These are phyloP conservation scores for Rhyacophila evoluta DNA, from an alignment of 2,888 invertebrate genomes.

Conservation along the genomic window DNA sequence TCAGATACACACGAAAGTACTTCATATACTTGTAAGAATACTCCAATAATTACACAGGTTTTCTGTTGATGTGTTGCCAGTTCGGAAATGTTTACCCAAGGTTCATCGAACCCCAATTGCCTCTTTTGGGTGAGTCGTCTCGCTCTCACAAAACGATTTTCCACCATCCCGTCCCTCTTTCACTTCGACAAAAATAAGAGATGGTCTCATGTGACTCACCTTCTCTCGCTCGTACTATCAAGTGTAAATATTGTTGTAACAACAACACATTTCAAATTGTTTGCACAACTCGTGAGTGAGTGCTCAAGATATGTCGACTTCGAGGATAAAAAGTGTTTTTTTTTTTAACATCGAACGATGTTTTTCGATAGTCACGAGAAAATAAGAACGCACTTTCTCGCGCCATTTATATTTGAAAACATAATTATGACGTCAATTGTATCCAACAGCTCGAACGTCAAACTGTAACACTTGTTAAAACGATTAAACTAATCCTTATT, in stretches of 20 bases:
- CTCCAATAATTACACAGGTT: too few relatives aligned
- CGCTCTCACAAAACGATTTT: neutral
- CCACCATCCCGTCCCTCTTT: neutral
- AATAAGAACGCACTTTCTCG: too few relatives aligned
- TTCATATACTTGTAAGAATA: too few relatives aligned
- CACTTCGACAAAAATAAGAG: neutral
- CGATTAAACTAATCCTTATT: too few relatives aligned
- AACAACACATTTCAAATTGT: neutral
- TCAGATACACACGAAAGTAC: too few relatives aligned
- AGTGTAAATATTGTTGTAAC: neutral
- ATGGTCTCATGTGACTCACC: neutral
- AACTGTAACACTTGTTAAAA: too few relatives aligned
- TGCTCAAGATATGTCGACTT: neutral
- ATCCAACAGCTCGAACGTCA: too few relatives aligned
- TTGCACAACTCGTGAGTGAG: slow-evolving; percentile 7
- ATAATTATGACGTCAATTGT: too few relatives aligned
- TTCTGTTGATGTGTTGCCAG: neutral
- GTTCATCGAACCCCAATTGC: neutral
- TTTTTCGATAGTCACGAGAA: too few relatives aligned
- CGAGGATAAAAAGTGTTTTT: neutral
- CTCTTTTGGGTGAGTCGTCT: neutral
- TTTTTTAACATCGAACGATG: too few relatives aligned
- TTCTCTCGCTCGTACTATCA: neutral
- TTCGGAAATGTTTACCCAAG: neutral
- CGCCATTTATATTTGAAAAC: too few relatives aligned